phyloP scores from a whole-genome alignment of 2,113 vertebrate genomes.

The Syrrhaptes paradoxus region DNA sequence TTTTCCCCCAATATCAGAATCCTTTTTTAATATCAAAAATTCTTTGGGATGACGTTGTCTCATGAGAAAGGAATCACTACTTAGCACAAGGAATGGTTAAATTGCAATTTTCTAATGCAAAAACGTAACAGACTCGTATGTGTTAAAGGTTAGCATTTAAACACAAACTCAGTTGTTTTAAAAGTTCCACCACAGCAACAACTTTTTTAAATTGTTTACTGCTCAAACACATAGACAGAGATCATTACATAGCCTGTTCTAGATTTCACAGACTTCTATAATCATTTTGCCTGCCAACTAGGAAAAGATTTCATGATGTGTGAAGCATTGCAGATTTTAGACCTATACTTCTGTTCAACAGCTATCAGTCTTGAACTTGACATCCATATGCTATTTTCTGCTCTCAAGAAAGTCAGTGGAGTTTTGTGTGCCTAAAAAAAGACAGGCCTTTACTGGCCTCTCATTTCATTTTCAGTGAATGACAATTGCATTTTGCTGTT shows the following conservation, averaged over 20 bases:
- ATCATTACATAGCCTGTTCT: slow-evolving; percentile 4
- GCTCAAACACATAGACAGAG: neutral
- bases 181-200: neutral
- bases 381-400: slow-evolving; percentile 62
- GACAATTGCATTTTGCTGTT: slow-evolving; percentile 9
- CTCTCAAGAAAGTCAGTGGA: slow-evolving; percentile 35
- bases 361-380: slow-evolving; percentile 46
- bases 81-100: neutral
- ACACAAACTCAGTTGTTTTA: neutral
- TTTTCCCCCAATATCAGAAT: neutral
- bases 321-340: slow-evolving; percentile 57
- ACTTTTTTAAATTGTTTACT: neutral
- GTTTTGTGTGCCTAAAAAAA: neutral
- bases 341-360: slow-evolving; percentile 55
- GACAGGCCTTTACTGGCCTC: neutral
- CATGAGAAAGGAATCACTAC: neutral
- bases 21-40: neutral
- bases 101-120: neutral
- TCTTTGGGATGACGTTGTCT: neutral
- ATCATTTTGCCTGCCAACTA: slow-evolving; percentile 24
- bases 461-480: slow-evolving; percentile 34
- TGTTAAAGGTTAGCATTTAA: neutral
- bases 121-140: neutral
- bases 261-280: slow-evolving; percentile 27
- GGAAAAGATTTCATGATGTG: slow-evolving; percentile 41